phyloP scores from a whole-genome alignment of 2,888 invertebrate genomes.

The Netelia melanura region DNA sequence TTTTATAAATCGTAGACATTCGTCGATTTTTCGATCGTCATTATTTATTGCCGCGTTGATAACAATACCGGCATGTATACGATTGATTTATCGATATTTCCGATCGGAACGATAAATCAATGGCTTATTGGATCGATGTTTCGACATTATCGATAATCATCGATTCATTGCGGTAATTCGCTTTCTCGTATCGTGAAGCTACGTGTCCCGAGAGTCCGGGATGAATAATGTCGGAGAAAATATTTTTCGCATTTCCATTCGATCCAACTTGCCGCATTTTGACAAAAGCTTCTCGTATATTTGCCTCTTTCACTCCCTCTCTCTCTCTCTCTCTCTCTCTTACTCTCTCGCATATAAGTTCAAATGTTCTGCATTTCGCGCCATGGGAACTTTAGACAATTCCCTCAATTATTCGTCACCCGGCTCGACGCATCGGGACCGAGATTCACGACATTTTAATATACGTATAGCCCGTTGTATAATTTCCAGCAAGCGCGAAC shows the following conservation, averaged over 20 bases:
- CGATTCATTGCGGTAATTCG: too few relatives aligned
- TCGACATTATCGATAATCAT: too few relatives aligned
- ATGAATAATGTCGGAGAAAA: conserved; percentile 21
- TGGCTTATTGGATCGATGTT: too few relatives aligned
- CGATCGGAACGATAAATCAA: too few relatives aligned
- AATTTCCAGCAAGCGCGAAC: background rate
- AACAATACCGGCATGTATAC: too few relatives aligned
- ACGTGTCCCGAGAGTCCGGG: background rate
- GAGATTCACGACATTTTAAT: conserved; percentile 12
- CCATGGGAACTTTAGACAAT: conserved; percentile 49
- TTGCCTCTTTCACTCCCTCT: background rate
- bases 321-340: conserved; percentile 50
- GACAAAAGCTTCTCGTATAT: conserved; percentile 38
- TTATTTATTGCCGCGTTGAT: too few relatives aligned
- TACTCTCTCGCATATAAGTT: conserved; percentile 26
- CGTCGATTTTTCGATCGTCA: too few relatives aligned
- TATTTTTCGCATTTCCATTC: conserved; percentile 10
- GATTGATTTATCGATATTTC: too few relatives aligned
- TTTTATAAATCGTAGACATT: too few relatives aligned
- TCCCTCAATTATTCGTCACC: conserved; percentile 51
- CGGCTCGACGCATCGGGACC: conserved; percentile 37
- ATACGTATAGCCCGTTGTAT: background rate
- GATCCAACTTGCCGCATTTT: conserved; percentile 1
- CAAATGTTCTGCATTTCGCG: conserved; percentile 6
- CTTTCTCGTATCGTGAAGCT: background rate